Evolutionary conservation across 1,140 invertebrate genomes (phyloP).

Genomic region (Zophobas atratus): DNA sequence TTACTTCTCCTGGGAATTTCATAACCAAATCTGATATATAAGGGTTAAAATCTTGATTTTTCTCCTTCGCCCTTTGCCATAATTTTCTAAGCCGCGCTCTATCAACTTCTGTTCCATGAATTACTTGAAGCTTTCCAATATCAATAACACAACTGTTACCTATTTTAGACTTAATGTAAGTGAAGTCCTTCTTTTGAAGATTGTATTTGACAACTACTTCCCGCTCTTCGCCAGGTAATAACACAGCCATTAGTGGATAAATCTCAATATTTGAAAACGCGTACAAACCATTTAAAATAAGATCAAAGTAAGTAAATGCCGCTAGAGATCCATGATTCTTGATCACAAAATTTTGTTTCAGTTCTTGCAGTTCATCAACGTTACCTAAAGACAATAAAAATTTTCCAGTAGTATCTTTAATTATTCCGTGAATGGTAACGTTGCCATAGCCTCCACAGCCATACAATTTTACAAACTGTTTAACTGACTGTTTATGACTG

Average conservation of each 20-base stretch:
- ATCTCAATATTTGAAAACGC: slow-evolving; percentile 57
- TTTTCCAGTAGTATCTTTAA: slow-evolving; percentile 70
- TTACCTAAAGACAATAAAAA: slow-evolving; percentile 70
- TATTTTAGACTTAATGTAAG: slow-evolving; percentile 50
- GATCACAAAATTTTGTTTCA: slow-evolving; percentile 67
- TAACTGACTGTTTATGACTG: slow-evolving; percentile 62
- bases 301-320: slow-evolving; percentile 68
- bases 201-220: slow-evolving; percentile 54
- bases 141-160: slow-evolving; percentile 53
- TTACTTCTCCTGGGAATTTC: slow-evolving; percentile 57
- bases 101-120: slow-evolving; percentile 60
- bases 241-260: slow-evolving; percentile 53
- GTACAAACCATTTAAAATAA: slow-evolving; percentile 67
- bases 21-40: slow-evolving; percentile 51
- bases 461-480: slow-evolving; percentile 66
- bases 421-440: slow-evolving; percentile 68
- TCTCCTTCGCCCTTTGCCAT: slow-evolving; percentile 54
- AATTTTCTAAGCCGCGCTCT: slow-evolving; percentile 60
- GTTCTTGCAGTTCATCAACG: slow-evolving; percentile 65
- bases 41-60: slow-evolving; percentile 52
- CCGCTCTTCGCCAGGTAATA: slow-evolving; percentile 58
- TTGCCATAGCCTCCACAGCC: slow-evolving; percentile 70
- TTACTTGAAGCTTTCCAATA: slow-evolving; percentile 57
- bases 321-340: slow-evolving; percentile 69
- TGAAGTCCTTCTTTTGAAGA: slow-evolving; percentile 57